A percentile compares a stretch with the other conserved stretches of the same genome.
Evolutionary conservation across 2,888 invertebrate species (phyloP).

Genomic region (Aphelenchoides bicaudatus): DNA sequence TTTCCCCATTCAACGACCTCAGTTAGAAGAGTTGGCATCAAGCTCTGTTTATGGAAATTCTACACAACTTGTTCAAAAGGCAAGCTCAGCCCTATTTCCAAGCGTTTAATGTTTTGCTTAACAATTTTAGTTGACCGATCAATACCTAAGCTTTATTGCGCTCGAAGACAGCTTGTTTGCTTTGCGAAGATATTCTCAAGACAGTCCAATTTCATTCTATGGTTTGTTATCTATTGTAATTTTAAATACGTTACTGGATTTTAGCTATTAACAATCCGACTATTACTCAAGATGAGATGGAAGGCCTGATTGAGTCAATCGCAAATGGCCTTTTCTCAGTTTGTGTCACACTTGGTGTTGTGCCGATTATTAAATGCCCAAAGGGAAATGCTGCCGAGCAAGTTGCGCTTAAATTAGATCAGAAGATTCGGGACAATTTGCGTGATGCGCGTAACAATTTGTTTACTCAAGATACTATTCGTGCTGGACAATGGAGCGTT

Average conservation of each 20-base stretch:
- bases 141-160: constrained; percentile 95
- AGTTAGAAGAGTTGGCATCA: constrained; percentile 88
- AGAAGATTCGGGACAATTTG: constrained; percentile 90
- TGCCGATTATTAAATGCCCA: constrained; percentile 85
- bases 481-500: constrained; percentile 65
- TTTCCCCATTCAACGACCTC: constrained; percentile 72
- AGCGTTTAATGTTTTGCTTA: not conserved
- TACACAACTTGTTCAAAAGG: constrained; percentile 76
- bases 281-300: constrained; percentile 85
- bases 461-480: constrained; percentile 70
- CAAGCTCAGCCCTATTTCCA: constrained; percentile 55
- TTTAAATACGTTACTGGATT: constrained; percentile 10
- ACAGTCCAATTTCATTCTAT: constrained; percentile 85
- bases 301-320: constrained; percentile 83
- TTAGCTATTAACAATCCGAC: constrained; percentile 54
- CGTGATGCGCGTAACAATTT: constrained; percentile 93
- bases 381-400: constrained; percentile 96
- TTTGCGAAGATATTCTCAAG: constrained; percentile 77
- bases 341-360: constrained; percentile 88
- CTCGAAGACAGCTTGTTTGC: constrained; percentile 92
- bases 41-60: constrained; percentile 84
- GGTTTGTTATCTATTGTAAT: constrained; percentile 65
- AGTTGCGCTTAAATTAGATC: constrained; percentile 89
- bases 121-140: constrained; percentile 76
- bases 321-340: constrained; percentile 95